Percentiles rank a stretch among this genome's conserved stretches.
Evolutionary conservation across 2,113 vertebrate species (phyloP).

Genomic region (Elephas maximus): DNA sequence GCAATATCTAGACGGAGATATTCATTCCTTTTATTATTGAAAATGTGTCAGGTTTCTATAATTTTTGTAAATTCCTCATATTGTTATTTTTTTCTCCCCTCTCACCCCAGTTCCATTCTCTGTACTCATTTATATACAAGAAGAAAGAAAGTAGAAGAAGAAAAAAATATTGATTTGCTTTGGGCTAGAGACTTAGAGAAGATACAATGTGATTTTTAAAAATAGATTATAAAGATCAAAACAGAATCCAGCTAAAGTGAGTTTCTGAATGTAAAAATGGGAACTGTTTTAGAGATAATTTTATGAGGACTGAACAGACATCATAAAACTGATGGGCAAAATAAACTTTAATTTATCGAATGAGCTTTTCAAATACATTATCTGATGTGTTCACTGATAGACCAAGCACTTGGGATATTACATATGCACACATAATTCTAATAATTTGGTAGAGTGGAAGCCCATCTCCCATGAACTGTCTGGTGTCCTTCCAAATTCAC

Average conservation of each 20-base stretch:
- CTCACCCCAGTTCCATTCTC: background rate
- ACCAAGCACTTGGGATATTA: background rate
- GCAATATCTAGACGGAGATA: background rate
- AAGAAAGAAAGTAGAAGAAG: background rate
- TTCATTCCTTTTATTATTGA: background rate
- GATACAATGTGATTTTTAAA: background rate
- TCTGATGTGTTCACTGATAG: background rate
- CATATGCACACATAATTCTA: background rate
- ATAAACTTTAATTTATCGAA: slow-evolving; percentile 4
- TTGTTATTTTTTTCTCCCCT: background rate
- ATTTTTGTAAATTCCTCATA: background rate
- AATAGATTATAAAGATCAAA: slow-evolving; percentile 46
- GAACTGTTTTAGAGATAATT: background rate
- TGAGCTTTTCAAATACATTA: slow-evolving; percentile 14
- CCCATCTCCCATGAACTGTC: background rate
- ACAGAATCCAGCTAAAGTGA: background rate
- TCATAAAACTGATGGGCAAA: background rate
- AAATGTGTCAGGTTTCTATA: background rate
- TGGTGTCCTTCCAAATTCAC: background rate
- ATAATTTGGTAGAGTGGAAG: background rate
- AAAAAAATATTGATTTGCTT: slow-evolving; percentile 43
- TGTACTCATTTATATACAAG: slow-evolving; percentile 15
- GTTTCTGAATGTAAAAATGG: background rate
- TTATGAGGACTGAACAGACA: background rate
- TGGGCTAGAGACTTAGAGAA: background rate